Base-by-base conservation (phyloP, 2,113 vertebrate genomes). In the Sciurus niger region DNA sequence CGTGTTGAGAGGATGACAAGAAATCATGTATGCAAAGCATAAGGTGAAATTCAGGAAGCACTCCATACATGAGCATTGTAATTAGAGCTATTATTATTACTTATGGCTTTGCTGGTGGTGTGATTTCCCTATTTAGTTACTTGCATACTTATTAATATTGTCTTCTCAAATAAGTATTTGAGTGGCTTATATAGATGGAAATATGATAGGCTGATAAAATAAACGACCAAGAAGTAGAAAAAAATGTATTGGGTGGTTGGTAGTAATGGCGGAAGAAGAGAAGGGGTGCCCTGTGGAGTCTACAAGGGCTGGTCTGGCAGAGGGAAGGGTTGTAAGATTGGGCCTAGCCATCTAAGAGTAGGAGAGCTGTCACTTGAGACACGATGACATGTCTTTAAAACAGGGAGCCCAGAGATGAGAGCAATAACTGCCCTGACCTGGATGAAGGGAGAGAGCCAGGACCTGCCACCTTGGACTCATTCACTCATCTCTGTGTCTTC, bases 131-230 rank as follows among this genome's bases (percentile, higher is more conserved):
- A 46, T 78, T 96, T 94, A 92, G 30, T 28, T 87, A 84, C 18
- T 51, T n/a, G 51, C 4, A 34, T 63, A 30, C 20, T 72, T 86
- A 72, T 14, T 92, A 90, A 51, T 74, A 67, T 48, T 96, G n/a
- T 17, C 17, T 63, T 89, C 12, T 85, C 53, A 77, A 84, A 63
- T 86, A 80, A 37, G 14, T 82, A 78, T 48, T 58, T 65, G 76
- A 90, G 79, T 77, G 58, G 13, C 40, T 58, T 34, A 79, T 40
- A 79, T 24, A 82, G 32, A 46, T 83, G 37, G 37, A 72, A 85
- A 72, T 67, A 92, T 72, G 17, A n/a, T 51, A 87, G 5, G 14
- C 13, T 87, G 63, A 48, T 92, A 90, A 92, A 74, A 88, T 51
- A 76, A 92, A 85, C 46, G 43, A 14, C 53, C 46, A 85, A 90